phyloP scores from a whole-genome alignment of 1,140 invertebrate genomes.

The Danaus melanippus region DNA sequence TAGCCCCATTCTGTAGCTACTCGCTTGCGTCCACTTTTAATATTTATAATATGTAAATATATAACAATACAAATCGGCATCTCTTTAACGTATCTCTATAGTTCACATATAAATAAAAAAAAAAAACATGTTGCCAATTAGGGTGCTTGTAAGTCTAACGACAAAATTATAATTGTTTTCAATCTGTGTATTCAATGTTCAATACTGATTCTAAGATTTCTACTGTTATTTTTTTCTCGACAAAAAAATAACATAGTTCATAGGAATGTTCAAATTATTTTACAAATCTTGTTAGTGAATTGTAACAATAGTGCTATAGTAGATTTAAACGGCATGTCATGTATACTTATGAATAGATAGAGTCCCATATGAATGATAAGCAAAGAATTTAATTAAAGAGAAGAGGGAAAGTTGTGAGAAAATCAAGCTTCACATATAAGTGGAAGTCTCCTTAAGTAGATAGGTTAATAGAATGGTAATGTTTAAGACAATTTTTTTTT shows the following conservation, averaged over 20 bases:
- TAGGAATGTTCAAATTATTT: too few relatives aligned
- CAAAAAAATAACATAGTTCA: too few relatives aligned
- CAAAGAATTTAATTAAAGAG: not conserved
- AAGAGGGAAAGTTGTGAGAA: constrained; percentile 17
- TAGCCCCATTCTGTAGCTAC: constrained; percentile 19
- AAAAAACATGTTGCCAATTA: constrained; percentile 13
- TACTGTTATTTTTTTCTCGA: too few relatives aligned
- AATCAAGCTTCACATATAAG: constrained; percentile 27
- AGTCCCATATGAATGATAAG: constrained; percentile 10
- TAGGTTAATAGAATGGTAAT: constrained; percentile 56
- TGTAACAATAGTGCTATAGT: constrained; percentile 22
- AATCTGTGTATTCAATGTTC: too few relatives aligned
- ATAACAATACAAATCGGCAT: not conserved
- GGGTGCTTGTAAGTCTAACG: constrained; percentile 16
- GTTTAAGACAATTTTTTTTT: constrained; percentile 37
- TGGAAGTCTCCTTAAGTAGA: constrained; percentile 51
- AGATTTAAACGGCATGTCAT: constrained; percentile 9
- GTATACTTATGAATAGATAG: constrained; percentile 15
- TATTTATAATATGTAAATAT: too few relatives aligned
- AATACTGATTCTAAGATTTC: too few relatives aligned
- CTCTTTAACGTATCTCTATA: not conserved
- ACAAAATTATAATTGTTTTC: not conserved
- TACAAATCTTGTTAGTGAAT: not conserved
- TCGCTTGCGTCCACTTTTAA: constrained; percentile 46
- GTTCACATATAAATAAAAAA: not conserved